Conservation (phyloP, 2,113 vertebrate species). For the Mohoua ochrocephala region DNA sequence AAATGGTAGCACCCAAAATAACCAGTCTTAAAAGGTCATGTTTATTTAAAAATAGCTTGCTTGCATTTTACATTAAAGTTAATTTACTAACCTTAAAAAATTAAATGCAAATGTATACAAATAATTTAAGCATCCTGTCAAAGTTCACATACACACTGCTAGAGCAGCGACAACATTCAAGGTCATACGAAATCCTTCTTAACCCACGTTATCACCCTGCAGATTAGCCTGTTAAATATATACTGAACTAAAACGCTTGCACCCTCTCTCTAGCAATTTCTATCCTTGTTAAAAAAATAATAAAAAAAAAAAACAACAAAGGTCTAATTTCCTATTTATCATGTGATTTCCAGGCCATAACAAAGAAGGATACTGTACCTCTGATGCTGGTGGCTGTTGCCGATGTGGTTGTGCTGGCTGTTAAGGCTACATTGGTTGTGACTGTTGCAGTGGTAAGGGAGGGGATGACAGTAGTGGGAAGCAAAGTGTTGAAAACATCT, state of each 20-base stretch:
- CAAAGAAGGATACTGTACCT: constrained; percentile 92
- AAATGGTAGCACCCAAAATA: constrained; percentile 29
- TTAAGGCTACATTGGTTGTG: constrained; percentile 88
- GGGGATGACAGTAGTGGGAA: constrained; percentile 93
- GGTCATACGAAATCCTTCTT: constrained; percentile 14
- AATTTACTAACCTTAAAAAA: constrained; percentile 51
- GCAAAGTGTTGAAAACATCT: constrained; percentile 93
- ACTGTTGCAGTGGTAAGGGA: constrained; percentile 91
- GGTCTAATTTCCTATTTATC: neutral
- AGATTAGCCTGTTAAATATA: neutral
- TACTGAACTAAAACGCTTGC: neutral
- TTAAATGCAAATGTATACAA: constrained; percentile 58
- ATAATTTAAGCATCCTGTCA: constrained; percentile 52
- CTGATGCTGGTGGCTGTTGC: constrained; percentile 82
- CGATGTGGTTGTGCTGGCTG: constrained; percentile 85
- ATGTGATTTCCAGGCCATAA: constrained; percentile 67
- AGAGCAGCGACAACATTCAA: constrained; percentile 16
- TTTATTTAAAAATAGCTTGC: constrained; percentile 55
- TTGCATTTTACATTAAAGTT: constrained; percentile 34
- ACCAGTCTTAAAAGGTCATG: constrained; percentile 29
- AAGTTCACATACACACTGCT: constrained; percentile 24
- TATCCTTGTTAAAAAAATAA: neutral
- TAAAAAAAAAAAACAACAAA: neutral
- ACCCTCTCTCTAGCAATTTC: neutral
- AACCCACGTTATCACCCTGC: neutral